These are phyloP conservation scores for Ashinkailepas kermadecensis DNA, from an alignment of 2,888 invertebrate species.

Conservation along the genomic window DNA sequence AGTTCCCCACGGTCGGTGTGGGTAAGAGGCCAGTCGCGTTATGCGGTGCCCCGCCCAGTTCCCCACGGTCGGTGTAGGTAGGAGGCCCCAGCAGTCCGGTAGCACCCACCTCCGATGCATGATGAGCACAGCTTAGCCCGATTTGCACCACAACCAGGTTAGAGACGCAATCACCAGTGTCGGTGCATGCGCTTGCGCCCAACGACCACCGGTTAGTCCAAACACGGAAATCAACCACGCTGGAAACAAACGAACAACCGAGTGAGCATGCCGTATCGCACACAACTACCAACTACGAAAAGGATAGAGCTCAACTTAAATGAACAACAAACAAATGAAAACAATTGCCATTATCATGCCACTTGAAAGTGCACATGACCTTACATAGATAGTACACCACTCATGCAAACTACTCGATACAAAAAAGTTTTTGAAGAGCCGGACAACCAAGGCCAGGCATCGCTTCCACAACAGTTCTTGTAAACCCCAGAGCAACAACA, in stretches of 20 bases:
- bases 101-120: slow-evolving; percentile 18
- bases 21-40: background rate
- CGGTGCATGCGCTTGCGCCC: slow-evolving; percentile 10
- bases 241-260: background rate
- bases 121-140: background rate
- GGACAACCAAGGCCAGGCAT: no score
- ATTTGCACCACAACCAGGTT: slow-evolving; percentile 20
- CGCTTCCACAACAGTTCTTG: no score
- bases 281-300: background rate
- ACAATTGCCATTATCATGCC: background rate
- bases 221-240: slow-evolving; percentile 1
- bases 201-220: background rate
- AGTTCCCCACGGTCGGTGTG: background rate
- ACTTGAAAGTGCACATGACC: background rate
- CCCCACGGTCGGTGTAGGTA: background rate
- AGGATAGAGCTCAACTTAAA: background rate
- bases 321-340: background rate
- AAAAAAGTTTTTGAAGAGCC: no score
- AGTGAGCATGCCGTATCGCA: background rate
- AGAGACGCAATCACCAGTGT: slow-evolving; percentile 3
- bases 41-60: no score
- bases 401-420: no score
- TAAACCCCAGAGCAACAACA: no score
- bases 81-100: background rate
- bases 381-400: background rate